Evolutionary conservation across 2,797 vertebrate species (phyloP).

Genomic region (Eulemur mongoz): DNA sequence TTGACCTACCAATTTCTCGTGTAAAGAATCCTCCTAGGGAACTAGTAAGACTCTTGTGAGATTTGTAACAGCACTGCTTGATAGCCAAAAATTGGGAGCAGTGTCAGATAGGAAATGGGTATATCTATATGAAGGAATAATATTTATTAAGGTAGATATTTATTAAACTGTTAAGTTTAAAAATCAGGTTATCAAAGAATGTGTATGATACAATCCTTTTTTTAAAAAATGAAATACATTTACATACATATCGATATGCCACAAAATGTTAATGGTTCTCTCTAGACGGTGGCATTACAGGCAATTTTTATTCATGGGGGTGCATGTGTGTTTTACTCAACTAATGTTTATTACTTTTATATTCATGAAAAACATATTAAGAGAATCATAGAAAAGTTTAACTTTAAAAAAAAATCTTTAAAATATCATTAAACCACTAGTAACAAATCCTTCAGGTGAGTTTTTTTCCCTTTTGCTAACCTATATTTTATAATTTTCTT

Average conservation of each 20-base stretch:
- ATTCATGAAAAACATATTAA: slow-evolving; percentile 45
- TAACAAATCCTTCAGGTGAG: slow-evolving; percentile 9
- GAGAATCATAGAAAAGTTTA: slow-evolving; percentile 21
- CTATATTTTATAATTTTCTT: slow-evolving; percentile 13
- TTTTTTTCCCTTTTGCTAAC: slow-evolving; percentile 7
- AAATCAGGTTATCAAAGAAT: slow-evolving; percentile 33
- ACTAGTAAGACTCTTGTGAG: not conserved
- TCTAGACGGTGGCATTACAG: not conserved
- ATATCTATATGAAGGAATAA: not conserved
- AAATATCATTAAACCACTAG: slow-evolving; percentile 42
- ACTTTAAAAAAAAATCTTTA: slow-evolving; percentile 40
- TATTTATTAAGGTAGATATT: not conserved
- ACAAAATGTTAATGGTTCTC: slow-evolving; percentile 3
- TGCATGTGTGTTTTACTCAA: not conserved
- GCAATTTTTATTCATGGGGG: not conserved
- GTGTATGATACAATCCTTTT: not conserved
- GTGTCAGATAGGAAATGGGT: not conserved
- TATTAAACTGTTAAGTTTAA: not conserved
- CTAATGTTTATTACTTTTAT: slow-evolving; percentile 42
- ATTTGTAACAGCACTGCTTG: not conserved
- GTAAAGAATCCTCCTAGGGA: not conserved
- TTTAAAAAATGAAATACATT: slow-evolving; percentile 31
- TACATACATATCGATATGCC: not conserved
- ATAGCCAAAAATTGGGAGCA: not conserved
- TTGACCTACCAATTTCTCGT: not conserved